These are phyloP conservation scores for Melolontha melolontha DNA, from an alignment of 2,888 invertebrate genomes.

Conservation along the genomic window DNA sequence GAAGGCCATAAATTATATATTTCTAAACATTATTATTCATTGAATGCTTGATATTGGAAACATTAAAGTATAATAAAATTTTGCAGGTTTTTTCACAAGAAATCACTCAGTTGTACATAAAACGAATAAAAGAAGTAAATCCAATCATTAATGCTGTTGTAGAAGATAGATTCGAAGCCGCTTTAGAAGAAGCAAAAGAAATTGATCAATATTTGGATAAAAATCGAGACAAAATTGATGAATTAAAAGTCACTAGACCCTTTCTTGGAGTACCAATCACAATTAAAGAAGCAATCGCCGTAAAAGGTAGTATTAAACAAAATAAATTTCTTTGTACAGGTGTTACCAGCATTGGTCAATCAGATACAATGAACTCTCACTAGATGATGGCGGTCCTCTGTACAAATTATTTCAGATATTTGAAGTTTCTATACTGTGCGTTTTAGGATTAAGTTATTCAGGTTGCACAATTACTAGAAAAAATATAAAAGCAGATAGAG, in stretches of 20 bases:
- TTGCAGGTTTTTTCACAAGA: conserved; percentile 64
- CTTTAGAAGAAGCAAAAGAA: conserved; percentile 78
- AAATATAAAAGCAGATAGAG: conserved; percentile 72
- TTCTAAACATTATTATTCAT: no score
- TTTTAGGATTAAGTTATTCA: conserved; percentile 60
- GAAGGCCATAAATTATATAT: no score
- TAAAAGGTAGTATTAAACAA: conserved; percentile 55
- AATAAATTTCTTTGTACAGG: no score
- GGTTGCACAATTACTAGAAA: conserved; percentile 56
- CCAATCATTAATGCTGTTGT: conserved; percentile 83
- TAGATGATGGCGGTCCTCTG: no score
- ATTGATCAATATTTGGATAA: conserved; percentile 69
- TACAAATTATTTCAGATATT: no score
- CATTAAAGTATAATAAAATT: background rate
- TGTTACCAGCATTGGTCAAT: no score
- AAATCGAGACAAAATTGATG: conserved; percentile 49
- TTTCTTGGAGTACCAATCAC: conserved; percentile 86
- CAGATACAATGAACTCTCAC: no score
- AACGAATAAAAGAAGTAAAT: conserved; percentile 83
- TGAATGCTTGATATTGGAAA: background rate
- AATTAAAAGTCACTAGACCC: conserved; percentile 68
- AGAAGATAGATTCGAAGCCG: conserved; percentile 80
- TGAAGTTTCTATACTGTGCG: no score
- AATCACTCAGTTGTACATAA: conserved; percentile 78
- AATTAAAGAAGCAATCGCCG: conserved; percentile 74